Evolutionary conservation across 2,888 invertebrate genomes (phyloP), one percentile per base, ranked within the genome.

Genomic region (Caenorhabditis drosophilae): DNA sequence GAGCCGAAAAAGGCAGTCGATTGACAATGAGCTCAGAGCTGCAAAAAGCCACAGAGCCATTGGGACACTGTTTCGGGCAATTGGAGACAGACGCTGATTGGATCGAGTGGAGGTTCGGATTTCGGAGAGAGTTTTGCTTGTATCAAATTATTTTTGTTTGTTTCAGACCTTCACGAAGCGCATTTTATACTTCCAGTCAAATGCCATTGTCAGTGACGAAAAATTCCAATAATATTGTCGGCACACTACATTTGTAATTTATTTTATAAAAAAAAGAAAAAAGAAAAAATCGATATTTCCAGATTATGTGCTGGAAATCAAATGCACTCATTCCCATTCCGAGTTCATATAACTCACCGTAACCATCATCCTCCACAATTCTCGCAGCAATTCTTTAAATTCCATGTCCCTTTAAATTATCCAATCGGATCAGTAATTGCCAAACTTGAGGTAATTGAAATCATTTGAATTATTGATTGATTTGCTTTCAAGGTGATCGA

Each of bases 291-390:
- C 16, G 15, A 35, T 12, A 7, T 26, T 36, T 67, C 34, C 57
- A 73, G 73, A 51, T 49, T 73, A 11, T 73, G 73, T 23, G 55
- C 73, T 22, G 69, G 67, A 15, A 71, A 73, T 47, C 56, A 70
- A 55, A 77, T 80, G 79, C 69, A 72, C 53, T 70, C 76, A 11
- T 62, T 81, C 16, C 67, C 69, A n/a, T 79, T 80, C 54, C 71
- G 76, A 9, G 60, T 80, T n/a, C 81, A 80, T 42, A 67, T 80
- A 34, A 79, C 81, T 6, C 76, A 80, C 40, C 62, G 74, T 1
- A 80, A 80, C 52, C 73, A 81, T 34, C 79, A 80, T 61, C 75
- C 80, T 7, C 80, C 80, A 2, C 55, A 67, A 11, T 80, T 80
- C 45, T 41, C 56, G 0, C 48, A 53, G n/a, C 48, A 49, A 18